Percentiles rank a stretch among this genome's conserved stretches.
Evolutionary conservation across 2,888 invertebrate species (phyloP).

Genomic region (Pachydiplax longipennis): DNA sequence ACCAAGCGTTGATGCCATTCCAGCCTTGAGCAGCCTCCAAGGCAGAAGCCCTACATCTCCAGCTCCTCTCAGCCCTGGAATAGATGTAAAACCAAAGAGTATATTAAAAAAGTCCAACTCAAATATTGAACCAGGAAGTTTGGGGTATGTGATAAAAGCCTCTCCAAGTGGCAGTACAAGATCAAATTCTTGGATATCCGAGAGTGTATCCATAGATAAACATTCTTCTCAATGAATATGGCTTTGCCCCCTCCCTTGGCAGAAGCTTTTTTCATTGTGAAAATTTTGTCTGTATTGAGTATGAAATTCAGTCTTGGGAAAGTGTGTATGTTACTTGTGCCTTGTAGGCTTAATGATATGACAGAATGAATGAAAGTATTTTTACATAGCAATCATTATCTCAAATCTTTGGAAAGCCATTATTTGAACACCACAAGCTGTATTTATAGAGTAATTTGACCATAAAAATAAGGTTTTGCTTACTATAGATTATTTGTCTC

Average conservation of each 20-base stretch:
- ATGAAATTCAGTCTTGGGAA: slow-evolving; percentile 9
- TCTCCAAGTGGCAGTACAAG: slow-evolving; percentile 50
- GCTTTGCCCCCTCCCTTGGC: not conserved
- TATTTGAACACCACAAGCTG: not conserved
- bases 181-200: slow-evolving; percentile 51
- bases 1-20: slow-evolving; percentile 49
- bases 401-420: not conserved
- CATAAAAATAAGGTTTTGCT: not conserved
- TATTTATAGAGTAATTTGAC: not conserved
- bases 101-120: slow-evolving; percentile 55
- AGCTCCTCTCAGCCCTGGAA: slow-evolving; percentile 48
- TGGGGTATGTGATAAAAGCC: slow-evolving; percentile 47
- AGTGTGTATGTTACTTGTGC: slow-evolving; percentile 30
- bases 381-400: slow-evolving; percentile 13
- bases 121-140: slow-evolving; percentile 52
- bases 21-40: slow-evolving; percentile 47
- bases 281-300: not conserved
- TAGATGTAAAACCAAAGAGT: slow-evolving; percentile 54
- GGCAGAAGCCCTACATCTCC: slow-evolving; percentile 50
- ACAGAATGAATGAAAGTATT: slow-evolving; percentile 41
- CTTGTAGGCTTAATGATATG: slow-evolving; percentile 30
- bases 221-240: slow-evolving; percentile 30
- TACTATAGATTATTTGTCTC: not conserved
- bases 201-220: slow-evolving; percentile 27
- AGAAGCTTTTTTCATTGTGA: slow-evolving; percentile 1